Base-by-base conservation (phyloP, 2,888 invertebrate species). In the Sympetrum striolatum region DNA sequence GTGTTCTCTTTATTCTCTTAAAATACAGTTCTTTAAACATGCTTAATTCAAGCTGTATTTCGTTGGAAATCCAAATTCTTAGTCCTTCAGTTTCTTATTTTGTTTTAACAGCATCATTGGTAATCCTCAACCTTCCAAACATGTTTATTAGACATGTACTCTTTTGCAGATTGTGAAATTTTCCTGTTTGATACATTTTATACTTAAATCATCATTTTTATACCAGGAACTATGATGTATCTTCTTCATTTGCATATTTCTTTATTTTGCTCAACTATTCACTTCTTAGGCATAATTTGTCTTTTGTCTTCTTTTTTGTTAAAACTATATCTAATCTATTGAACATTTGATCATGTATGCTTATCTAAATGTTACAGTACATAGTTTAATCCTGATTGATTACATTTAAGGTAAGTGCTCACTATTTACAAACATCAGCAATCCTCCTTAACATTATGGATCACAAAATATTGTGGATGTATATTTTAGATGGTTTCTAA, bases 401-500 rank as follows among this genome's bases (percentile, higher is more conserved):
- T 60, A 86, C 58, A 86, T 86, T 18, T 86, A 86, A 86, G 86
- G 86, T 86, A 86, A 86, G 86, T 86, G 86, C 86, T 86, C 86
- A 86, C 86, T 86, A 86, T 86, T 53, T 37, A 64, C 86, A 37
- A 86, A 86, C 86, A 64, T 60, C 58, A 31, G 18, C 22, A 37
- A 37, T 60, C 60, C 60, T n/a, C 14, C 86, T 53, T 37, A 22
- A 35, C 18, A 60, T 86, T 35, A 35, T n/a, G n/a, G n/a, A n/a
- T 18, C 60, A 4, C 35, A 18, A n/a, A 60, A 58, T n/a, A 10
- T 82, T 58, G n/a, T 58, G 60, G 58, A n/a, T 86, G 10, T 37
- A 37, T 37, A 58, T 25, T 64, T 37, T 31, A 60, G 35, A 86
- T 53, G 53, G 53, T 53, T 53, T n/a, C 15, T 53, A 53, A 53